Conservation (phyloP, 2,113 vertebrate genomes). For the Uria lomvia region DNA sequence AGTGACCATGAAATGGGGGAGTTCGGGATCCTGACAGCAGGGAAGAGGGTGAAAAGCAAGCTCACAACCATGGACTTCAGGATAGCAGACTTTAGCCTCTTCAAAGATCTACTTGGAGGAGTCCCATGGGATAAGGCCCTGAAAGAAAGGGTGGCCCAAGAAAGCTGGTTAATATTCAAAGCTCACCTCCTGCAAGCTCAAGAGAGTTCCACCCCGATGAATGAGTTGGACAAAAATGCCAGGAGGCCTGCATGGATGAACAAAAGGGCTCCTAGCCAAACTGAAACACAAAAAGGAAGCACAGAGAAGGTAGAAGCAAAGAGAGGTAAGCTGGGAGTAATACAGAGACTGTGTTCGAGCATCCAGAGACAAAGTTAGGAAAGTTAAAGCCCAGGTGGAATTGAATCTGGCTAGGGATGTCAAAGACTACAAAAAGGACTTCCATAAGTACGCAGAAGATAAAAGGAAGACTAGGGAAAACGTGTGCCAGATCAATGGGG, state of each 20-base stretch:
- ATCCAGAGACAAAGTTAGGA: not conserved
- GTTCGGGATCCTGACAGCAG: not conserved
- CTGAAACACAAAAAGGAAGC: not conserved
- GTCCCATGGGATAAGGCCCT: not conserved
- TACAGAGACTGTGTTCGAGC: not conserved
- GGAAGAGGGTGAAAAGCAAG: not conserved
- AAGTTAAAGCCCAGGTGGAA: not conserved
- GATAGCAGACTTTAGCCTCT: not conserved
- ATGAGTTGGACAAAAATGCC: not conserved
- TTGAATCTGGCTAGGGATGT: not conserved
- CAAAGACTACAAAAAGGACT: not conserved
- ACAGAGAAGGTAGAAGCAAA: not conserved
- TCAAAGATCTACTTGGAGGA: not conserved
- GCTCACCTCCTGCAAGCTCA: not conserved
- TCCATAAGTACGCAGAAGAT: not conserved
- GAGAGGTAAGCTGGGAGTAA: not conserved
- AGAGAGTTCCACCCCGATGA: not conserved
- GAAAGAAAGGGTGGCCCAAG: not conserved
- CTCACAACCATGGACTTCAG: not conserved
- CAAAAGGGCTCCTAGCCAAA: not conserved
- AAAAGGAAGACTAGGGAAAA: not conserved
- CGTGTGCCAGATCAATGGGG: not conserved
- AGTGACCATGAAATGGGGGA: not conserved
- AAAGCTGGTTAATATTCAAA: not conserved
- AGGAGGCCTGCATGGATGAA: not conserved